Evolutionary conservation across 2,113 vertebrate species (phyloP).

Genomic region (Emydocephalus ijimae): DNA sequence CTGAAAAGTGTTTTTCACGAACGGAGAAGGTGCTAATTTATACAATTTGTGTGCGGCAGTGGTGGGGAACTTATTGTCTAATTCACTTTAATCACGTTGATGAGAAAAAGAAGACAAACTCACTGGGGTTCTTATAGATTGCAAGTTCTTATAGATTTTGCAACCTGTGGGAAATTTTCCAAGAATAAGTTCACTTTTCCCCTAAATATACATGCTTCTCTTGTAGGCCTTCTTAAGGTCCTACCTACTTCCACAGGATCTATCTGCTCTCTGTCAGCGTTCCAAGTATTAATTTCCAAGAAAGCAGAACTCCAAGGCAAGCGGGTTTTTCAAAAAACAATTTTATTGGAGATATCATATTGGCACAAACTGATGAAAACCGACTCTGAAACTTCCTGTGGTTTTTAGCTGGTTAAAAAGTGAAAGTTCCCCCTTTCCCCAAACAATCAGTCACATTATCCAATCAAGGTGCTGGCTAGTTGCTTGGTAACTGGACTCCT

Average conservation of each 20-base stretch:
- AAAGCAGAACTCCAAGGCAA: no score
- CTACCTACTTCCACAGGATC: not conserved
- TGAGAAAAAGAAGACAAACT: not conserved
- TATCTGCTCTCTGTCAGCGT: not conserved
- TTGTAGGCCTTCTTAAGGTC: not conserved
- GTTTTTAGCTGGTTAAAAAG: no score
- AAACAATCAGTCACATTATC: no score
- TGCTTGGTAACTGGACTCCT: no score
- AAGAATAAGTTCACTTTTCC: not conserved
- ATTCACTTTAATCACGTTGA: slow-evolving; percentile 3
- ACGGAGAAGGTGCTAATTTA: not conserved
- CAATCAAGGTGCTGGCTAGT: no score
- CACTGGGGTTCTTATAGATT: not conserved
- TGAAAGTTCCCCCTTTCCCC: no score
- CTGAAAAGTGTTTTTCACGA: not conserved
- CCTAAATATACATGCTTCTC: not conserved
- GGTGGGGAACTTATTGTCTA: not conserved
- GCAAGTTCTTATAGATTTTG: not conserved
- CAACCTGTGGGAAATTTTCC: not conserved
- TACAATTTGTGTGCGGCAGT: not conserved
- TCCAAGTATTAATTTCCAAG: no score
- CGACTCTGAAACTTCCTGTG: no score
- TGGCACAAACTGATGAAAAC: no score
- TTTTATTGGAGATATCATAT: no score
- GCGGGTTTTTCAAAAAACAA: no score